Evolutionary conservation across 30 jellyfish, hydroid and myxozoan genomes (phyloP).

Genomic region (Aurelia sp.): DNA sequence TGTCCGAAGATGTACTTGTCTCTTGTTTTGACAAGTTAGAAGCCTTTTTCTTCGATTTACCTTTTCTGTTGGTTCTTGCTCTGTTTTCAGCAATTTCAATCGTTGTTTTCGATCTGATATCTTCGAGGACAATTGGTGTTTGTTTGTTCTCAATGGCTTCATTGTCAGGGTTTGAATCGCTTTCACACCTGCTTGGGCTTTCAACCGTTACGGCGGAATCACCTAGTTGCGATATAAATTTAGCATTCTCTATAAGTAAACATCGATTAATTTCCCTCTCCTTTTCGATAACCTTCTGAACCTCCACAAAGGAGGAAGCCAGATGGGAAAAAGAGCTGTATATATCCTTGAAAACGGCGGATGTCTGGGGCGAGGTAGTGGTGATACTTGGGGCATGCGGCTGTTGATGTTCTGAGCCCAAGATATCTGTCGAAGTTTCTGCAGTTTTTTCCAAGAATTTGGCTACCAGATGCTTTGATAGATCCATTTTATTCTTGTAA

Average conservation of each 20-base stretch:
- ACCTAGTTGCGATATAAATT: too few relatives aligned
- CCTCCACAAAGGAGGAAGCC: too few relatives aligned
- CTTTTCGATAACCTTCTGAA: background rate
- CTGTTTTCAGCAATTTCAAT: too few relatives aligned
- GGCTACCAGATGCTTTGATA: background rate
- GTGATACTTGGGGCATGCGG: conserved; percentile 7
- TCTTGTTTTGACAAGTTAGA: background rate
- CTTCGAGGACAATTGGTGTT: background rate
- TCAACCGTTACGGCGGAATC: too few relatives aligned
- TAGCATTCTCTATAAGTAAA: too few relatives aligned
- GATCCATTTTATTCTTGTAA: conserved; percentile 1
- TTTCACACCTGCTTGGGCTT: too few relatives aligned
- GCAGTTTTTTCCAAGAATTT: conserved; percentile 5
- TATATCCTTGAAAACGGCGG: background rate
- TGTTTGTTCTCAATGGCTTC: background rate
- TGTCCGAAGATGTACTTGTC: conserved; percentile 6
- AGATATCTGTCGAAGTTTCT: conserved; percentile 8
- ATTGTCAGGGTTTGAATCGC: too few relatives aligned
- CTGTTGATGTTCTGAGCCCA: conserved; percentile 5
- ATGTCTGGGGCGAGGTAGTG: conserved; percentile 9
- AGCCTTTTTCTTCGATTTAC: too few relatives aligned
- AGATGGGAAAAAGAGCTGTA: conserved; percentile 2
- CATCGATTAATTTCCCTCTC: background rate
- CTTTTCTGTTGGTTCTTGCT: too few relatives aligned
- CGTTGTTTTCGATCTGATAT: background rate